Evolutionary conservation across 1,140 invertebrate species (phyloP).

Genomic region (Panonychus citri): DNA sequence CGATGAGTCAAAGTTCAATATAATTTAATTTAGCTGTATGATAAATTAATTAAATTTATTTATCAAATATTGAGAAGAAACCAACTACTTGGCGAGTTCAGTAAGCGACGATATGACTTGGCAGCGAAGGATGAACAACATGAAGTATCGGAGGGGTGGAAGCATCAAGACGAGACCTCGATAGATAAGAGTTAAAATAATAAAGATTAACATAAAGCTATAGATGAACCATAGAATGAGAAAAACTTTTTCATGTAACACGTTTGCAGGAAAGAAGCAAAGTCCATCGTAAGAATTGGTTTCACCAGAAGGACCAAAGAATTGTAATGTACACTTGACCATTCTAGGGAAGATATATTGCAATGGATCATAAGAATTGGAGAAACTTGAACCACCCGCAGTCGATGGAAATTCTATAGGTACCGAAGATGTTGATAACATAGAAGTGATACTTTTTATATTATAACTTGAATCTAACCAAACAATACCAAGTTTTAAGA

Average conservation of each 20-base stretch:
- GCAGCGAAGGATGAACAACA: not conserved
- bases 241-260: constrained; percentile 90
- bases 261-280: constrained; percentile 47
- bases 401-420: no score
- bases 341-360: constrained; percentile 55
- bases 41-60: no score
- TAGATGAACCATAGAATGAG: constrained; percentile 40
- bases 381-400: no score
- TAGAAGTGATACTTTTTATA: not conserved
- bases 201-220: constrained; percentile 17
- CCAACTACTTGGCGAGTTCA: not conserved
- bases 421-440: no score
- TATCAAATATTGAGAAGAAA: not conserved
- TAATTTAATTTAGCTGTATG: no score
- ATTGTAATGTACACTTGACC: constrained; percentile 70
- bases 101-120: not conserved
- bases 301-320: constrained; percentile 29
- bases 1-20: no score
- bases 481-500: not conserved
- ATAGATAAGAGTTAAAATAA: constrained; percentile 8
- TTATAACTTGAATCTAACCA: not conserved
- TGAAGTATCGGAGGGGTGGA: not conserved
- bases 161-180: not conserved
- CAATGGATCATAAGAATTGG: constrained; percentile 29
- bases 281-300: constrained; percentile 25